These are phyloP conservation scores for Gymnoscelis rufifasciata DNA, from an alignment of 2,888 invertebrate genomes.

Conservation along the genomic window DNA sequence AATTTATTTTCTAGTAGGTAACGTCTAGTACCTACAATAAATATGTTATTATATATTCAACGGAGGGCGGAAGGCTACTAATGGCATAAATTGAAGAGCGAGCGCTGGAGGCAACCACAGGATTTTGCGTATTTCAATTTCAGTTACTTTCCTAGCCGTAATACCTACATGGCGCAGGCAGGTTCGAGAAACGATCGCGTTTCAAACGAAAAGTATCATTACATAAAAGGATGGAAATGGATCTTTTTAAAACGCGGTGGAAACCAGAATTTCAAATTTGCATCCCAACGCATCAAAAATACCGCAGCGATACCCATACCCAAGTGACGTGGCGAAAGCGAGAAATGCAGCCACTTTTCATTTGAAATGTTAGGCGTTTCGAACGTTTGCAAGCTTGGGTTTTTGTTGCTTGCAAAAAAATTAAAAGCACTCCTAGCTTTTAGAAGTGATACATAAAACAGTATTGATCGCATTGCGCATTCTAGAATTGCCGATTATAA, in stretches of 20 bases:
- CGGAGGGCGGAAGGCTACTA: conserved; percentile 59
- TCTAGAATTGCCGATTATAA: background rate
- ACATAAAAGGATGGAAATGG: conserved; percentile 51
- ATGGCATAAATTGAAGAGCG: conserved; percentile 70
- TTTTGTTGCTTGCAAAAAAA: conserved; percentile 8
- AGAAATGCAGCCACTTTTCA: conserved; percentile 23
- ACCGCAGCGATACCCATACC: conserved; percentile 31
- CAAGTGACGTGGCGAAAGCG: conserved; percentile 22
- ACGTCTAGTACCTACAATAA: conserved; percentile 30
- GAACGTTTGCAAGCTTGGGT: conserved; percentile 10
- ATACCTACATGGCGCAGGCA: conserved; percentile 35
- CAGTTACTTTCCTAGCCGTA: conserved; percentile 51
- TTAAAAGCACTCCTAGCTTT: background rate
- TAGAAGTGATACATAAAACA: background rate
- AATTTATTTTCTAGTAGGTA: conserved; percentile 38
- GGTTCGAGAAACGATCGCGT: conserved; percentile 52
- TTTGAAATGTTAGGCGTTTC: conserved; percentile 22
- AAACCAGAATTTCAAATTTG: conserved; percentile 54
- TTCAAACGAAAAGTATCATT: conserved; percentile 42
- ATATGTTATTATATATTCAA: conserved; percentile 51
- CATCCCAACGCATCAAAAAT: conserved; percentile 44
- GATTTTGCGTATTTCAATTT: conserved; percentile 72
- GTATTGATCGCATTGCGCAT: background rate
- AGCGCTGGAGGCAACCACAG: conserved; percentile 59
- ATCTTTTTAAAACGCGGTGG: conserved; percentile 50